Evolutionary conservation across 2,113 vertebrate species (phyloP).

Genomic region (Australoheros scitulus): DNA sequence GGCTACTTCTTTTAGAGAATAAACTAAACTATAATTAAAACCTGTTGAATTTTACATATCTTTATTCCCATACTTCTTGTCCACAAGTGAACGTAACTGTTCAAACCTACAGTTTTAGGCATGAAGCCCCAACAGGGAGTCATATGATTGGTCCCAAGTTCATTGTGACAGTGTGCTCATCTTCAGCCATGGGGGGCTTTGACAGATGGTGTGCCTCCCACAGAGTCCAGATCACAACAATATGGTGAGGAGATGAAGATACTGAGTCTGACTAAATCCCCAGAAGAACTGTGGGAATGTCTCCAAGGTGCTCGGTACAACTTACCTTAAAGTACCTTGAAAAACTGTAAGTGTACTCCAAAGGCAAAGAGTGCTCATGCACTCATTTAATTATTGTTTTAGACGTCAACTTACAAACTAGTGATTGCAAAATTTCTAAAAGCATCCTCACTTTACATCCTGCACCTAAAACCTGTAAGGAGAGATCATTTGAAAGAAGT

Average conservation of each 20-base stretch:
- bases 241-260: not conserved
- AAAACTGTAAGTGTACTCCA: not conserved
- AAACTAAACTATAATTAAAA: not conserved
- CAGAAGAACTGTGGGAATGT: not conserved
- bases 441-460: not conserved
- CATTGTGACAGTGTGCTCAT: not conserved
- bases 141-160: not conserved
- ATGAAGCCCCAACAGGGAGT: not conserved
- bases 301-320: not conserved
- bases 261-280: not conserved
- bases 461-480: not conserved
- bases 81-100: not conserved
- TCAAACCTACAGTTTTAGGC: not conserved
- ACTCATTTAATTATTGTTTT: not conserved
- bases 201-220: not conserved
- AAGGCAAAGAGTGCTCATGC: not conserved
- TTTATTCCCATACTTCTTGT: not conserved
- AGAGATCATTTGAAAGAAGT: not conserved
- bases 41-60: not conserved
- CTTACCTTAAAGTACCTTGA: not conserved
- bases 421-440: too few species aligned
- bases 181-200: not conserved
- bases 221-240: not conserved
- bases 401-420: too few species aligned
- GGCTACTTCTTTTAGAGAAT: not conserved